Evolutionary conservation across 2,888 invertebrate genomes (phyloP).

Genomic region (Macaria liturata): DNA sequence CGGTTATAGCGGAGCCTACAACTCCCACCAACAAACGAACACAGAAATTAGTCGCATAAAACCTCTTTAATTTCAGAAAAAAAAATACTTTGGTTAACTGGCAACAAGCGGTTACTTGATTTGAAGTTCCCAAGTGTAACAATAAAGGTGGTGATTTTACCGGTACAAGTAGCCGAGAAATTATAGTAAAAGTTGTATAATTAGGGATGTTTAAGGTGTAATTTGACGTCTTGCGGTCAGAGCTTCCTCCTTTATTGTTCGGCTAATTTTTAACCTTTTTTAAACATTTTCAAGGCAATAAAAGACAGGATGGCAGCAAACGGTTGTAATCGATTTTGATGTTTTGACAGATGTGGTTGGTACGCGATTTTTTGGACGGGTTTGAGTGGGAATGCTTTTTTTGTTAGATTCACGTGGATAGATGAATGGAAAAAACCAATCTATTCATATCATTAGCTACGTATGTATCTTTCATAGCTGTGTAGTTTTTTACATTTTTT

Average conservation of each 20-base stretch:
- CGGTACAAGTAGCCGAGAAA: constrained; percentile 67
- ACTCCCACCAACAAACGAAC: constrained; percentile 33
- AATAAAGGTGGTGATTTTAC: constrained; percentile 69
- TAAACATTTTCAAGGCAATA: constrained; percentile 16
- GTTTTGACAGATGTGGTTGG: constrained; percentile 78
- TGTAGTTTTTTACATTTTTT: too few relatives aligned
- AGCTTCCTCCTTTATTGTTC: constrained; percentile 78
- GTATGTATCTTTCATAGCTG: too few relatives aligned
- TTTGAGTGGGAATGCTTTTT: constrained; percentile 35
- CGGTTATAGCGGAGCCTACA: neutral
- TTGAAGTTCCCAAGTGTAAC: constrained; percentile 63
- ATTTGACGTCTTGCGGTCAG: constrained; percentile 74
- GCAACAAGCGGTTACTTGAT: constrained; percentile 60
- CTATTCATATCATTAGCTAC: too few relatives aligned
- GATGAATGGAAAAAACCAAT: too few relatives aligned
- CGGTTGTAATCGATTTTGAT: constrained; percentile 73
- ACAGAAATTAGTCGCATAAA: constrained; percentile 46
- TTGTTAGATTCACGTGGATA: constrained; percentile 25
- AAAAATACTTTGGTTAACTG: constrained; percentile 42
- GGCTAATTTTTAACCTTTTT: constrained; percentile 39
- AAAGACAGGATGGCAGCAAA: constrained; percentile 53
- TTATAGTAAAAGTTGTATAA: constrained; percentile 75
- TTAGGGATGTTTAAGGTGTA: constrained; percentile 68
- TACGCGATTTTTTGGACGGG: constrained; percentile 51
- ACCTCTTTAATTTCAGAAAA: constrained; percentile 35